Conservation (phyloP, 2,797 vertebrate genomes). For the Sebastes oblongus region DNA sequence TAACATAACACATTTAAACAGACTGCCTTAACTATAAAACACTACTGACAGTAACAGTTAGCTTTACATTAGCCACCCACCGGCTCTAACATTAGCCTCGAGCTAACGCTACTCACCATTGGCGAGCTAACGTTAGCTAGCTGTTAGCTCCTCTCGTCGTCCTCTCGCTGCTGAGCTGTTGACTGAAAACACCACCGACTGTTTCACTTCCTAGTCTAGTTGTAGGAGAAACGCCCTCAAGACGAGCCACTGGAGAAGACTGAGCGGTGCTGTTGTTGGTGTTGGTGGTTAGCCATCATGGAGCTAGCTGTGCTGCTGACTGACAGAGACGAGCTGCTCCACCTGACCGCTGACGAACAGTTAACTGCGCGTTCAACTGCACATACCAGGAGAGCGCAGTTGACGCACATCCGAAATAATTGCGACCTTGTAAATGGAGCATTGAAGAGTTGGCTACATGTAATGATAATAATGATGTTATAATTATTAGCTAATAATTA, state of each 20-base stretch:
- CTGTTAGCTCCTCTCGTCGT: constrained; percentile 67
- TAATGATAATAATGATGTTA: background rate
- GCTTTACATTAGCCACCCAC: constrained; percentile 52
- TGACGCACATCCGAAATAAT: constrained; percentile 30
- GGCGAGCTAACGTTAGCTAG: constrained; percentile 71
- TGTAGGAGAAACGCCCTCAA: background rate
- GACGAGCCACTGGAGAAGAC: background rate
- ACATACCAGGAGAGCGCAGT: constrained; percentile 45
- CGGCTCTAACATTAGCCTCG: constrained; percentile 40
- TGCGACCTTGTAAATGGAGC: background rate
- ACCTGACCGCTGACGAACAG: constrained; percentile 42
- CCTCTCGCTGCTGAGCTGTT: background rate
- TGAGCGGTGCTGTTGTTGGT: background rate
- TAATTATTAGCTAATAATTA: background rate
- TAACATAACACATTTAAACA: background rate
- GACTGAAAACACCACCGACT: constrained; percentile 18
- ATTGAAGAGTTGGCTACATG: background rate
- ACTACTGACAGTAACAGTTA: constrained; percentile 7
- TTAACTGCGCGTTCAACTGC: constrained; percentile 57
- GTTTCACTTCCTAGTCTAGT: background rate
- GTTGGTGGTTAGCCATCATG: constrained; percentile 26
- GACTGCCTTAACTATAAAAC: background rate
- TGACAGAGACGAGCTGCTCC: constrained; percentile 54
- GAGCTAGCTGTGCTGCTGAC: constrained; percentile 48
- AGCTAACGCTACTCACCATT: constrained; percentile 71